phyloP scores from a whole-genome alignment of 1,140 invertebrate species.

The Drosophila funebris region DNA sequence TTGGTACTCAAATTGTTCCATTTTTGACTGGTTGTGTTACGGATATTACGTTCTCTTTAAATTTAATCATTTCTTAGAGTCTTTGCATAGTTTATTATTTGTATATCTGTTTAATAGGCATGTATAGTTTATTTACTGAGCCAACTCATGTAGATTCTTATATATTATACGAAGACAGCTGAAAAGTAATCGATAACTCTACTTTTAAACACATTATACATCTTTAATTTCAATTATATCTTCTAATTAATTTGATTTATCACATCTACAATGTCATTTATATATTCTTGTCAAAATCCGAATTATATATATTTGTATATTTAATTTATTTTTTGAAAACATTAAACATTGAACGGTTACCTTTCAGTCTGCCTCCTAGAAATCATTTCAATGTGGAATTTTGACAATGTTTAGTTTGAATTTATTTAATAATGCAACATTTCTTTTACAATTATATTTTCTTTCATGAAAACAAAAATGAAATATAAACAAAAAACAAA shows the following conservation, averaged over 20 bases:
- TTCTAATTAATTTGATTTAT: no score
- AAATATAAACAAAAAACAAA: constrained; percentile 36
- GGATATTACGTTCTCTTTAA: not conserved
- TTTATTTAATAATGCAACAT: constrained; percentile 56
- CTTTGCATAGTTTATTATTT: not conserved
- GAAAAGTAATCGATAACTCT: constrained; percentile 6
- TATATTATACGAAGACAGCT: not conserved
- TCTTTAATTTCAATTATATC: no score
- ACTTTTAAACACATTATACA: constrained; percentile 12
- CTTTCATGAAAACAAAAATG: constrained; percentile 54
- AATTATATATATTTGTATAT: no score
- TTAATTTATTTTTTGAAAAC: no score
- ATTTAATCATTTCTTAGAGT: not conserved
- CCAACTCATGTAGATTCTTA: not conserved
- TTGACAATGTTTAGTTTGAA: constrained; percentile 21
- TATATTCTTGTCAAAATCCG: no score
- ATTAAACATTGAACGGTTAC: no score
- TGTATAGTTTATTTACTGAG: no score
- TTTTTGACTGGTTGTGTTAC: no score
- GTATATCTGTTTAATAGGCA: not conserved
- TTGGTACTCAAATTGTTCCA: no score
- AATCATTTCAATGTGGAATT: constrained; percentile 22
- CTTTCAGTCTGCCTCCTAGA: no score
- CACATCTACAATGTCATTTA: no score
- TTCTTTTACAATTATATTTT: constrained; percentile 52